phyloP scores from a whole-genome alignment of 2,113 vertebrate genomes.

The Synchiropus splendidus region DNA sequence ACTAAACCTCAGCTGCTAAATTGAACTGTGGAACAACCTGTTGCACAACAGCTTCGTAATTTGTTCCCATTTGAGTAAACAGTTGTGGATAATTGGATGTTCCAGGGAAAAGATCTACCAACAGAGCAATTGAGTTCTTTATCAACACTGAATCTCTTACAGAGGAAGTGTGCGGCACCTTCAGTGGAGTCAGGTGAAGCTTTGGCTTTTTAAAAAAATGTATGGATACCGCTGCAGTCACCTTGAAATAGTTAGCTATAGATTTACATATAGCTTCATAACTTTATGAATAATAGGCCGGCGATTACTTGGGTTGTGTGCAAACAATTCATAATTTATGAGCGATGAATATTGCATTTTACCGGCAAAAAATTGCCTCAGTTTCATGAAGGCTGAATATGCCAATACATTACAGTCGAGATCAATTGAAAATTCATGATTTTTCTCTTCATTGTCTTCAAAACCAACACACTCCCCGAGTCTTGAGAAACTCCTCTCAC shows the following conservation, averaged over 20 bases:
- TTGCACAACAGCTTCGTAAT: constrained; percentile 23
- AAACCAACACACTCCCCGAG: not conserved
- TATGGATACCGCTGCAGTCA: constrained; percentile 38
- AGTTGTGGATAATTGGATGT: constrained; percentile 38
- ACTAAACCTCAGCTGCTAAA: constrained; percentile 10
- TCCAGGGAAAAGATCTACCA: constrained; percentile 12
- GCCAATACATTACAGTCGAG: too few relatives aligned
- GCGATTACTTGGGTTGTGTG: constrained; percentile 57
- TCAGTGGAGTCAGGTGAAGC: too few relatives aligned
- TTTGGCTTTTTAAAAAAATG: too few relatives aligned
- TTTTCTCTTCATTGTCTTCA: constrained; percentile 2
- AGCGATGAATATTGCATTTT: constrained; percentile 65
- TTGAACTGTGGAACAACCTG: constrained; percentile 12
- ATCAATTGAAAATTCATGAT: too few relatives aligned
- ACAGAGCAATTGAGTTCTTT: constrained; percentile 28
- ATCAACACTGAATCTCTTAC: constrained; percentile 10
- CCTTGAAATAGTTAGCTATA: constrained; percentile 22
- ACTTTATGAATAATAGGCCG: constrained; percentile 45
- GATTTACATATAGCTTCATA: constrained; percentile 39
- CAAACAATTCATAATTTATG: constrained; percentile 65
- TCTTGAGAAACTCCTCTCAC: not conserved
- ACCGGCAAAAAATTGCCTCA: constrained; percentile 55
- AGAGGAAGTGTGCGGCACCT: constrained; percentile 32
- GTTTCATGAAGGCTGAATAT: constrained; percentile 37
- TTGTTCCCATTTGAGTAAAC: constrained; percentile 23